These are phyloP conservation scores for Silurus meridionalis DNA, from an alignment of 2,113 vertebrate genomes.

Conservation along the genomic window DNA sequence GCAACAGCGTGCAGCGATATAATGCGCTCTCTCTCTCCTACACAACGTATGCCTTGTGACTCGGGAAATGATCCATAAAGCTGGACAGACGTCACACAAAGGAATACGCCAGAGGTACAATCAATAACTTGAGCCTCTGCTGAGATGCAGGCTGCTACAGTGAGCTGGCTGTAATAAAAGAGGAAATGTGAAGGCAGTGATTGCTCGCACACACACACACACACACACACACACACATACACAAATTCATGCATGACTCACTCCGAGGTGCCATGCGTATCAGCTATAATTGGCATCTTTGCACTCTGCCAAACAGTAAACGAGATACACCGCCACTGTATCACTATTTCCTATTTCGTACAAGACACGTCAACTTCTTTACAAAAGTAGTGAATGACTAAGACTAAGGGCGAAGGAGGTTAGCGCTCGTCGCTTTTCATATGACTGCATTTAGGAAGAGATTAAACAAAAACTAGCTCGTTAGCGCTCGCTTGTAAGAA, in stretches of 20 bases:
- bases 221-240: background rate
- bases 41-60: background rate
- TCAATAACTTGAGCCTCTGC: constrained; percentile 24
- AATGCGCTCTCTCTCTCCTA: background rate
- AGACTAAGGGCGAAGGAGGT: background rate
- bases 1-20: background rate
- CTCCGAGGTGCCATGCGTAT: background rate
- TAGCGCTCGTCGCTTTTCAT: too few relatives aligned
- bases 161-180: constrained; percentile 31
- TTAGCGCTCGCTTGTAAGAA: constrained; percentile 1
- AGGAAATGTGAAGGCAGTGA: constrained; percentile 5
- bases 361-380: background rate
- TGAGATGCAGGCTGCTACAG: background rate
- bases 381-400: constrained; percentile 11
- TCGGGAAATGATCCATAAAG: background rate
- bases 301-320: constrained; percentile 13
- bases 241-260: constrained; percentile 15
- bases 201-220: background rate
- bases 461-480: background rate
- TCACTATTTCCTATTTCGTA: background rate
- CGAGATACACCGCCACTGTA: background rate
- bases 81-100: background rate
- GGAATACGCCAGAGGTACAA: constrained; percentile 14
- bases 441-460: background rate
- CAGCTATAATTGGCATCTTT: constrained; percentile 15